phyloP scores from a whole-genome alignment of 2,113 vertebrate species.

The Etheostoma spectabile region DNA sequence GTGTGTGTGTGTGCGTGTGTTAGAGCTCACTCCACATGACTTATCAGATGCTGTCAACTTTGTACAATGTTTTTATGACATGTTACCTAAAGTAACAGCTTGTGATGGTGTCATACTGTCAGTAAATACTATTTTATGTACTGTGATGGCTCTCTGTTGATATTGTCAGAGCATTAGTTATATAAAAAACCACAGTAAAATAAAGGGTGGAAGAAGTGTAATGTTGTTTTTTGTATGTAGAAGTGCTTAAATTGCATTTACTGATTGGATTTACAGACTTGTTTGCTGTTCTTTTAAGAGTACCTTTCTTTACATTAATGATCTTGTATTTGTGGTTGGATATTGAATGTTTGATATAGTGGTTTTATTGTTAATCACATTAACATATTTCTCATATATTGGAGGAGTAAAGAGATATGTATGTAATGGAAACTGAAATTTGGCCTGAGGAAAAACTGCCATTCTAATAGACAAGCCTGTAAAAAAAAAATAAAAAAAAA shows the following conservation, averaged over 20 bases:
- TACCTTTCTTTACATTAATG: background rate
- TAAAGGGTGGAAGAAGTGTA: background rate
- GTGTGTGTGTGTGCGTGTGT: conserved; percentile 15
- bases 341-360: background rate
- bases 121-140: conserved; percentile 57
- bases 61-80: background rate
- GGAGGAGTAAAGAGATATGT: background rate
- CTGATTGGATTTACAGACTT: background rate
- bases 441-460: background rate
- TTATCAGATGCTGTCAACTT: conserved; percentile 25
- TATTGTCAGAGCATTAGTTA: background rate
- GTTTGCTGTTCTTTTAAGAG: background rate
- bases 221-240: background rate
- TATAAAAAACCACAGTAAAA: background rate
- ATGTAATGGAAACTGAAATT: background rate
- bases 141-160: conserved; percentile 5
- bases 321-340: background rate
- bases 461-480: background rate
- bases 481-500: background rate
- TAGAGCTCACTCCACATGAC: conserved; percentile 19
- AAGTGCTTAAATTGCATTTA: background rate
- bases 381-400: background rate
- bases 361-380: background rate
- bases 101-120: conserved; percentile 16
- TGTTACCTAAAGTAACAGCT: conserved; percentile 5